Base-by-base conservation (phyloP, 2,113 vertebrate species). In the Eupsittula cactorum region DNA sequence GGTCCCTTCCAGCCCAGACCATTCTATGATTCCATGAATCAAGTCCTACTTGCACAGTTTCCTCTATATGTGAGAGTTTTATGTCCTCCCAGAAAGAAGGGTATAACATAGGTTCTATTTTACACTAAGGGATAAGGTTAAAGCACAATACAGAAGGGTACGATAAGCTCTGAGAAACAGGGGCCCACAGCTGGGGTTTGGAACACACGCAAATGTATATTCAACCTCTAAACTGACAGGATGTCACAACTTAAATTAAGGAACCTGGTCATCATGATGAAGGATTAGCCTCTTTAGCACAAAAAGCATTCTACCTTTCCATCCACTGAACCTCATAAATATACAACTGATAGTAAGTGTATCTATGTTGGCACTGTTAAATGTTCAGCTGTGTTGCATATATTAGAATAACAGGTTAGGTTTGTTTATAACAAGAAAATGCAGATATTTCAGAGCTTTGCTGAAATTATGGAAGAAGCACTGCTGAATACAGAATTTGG, bases 391-490 rank as follows among this genome's bases (percentile, higher is more conserved):
- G 41, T 75, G 47, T 75, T 86, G 94, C 64, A 46, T 81, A 37
- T 55, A 88, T 87, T 86, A 86, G 76, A 95, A 91, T 81, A 94
- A 92, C 42, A 81, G 78, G 39, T n/a, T 67, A 15, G 6, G 39
- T 60, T 95, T 93, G 86, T 91, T 95, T 96, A 91, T 93, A 91
- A 92, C 86, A 85, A 78, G 75, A 85, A 94, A 87, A 86, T 42
- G 65, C 33, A 74, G 55, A 35, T 70, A 77, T 86, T 93, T 96
- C 55, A 83, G 75, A 81, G 29, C 68, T 59, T 64, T 88, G 14
- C 79, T 88, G 90, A 69, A 83, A 78, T 94, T 83, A 88, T 82
- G 55, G 68, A 88, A 86, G 94, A 77, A 78, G 29, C 68, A 64
- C 37, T 74, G 29, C 94, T 94, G 90, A 90, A 82, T 93, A 68